Evolutionary conservation across 2,888 invertebrate species (phyloP), one percentile per base, ranked within the genome.

Genomic region (Empis stercorea): DNA sequence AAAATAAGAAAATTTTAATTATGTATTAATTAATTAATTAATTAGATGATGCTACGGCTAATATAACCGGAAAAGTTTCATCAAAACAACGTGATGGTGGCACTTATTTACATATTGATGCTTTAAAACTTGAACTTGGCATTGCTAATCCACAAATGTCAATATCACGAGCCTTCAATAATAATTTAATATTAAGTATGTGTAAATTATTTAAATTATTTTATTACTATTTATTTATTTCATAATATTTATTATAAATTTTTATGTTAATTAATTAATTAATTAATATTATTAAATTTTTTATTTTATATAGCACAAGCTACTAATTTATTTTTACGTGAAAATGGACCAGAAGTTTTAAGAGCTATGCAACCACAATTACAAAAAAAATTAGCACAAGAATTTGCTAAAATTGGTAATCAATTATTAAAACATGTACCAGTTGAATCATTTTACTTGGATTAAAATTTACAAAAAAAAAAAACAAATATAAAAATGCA

Each of bases 151-250:
- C 78, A 30, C 66, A 71, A 43, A 79, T 83, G 79, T 71, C 71
- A 54, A 81, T 83, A 40, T 74, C 75, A 49, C 78, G 79, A 56
- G 76, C 81, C 44, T 81, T 76, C 61, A 80, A 76, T 57, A 80
- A 81, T 59, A 82, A 81, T 63, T 71, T 76, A 50, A 80, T 83
- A 57, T 68, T 83, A 51, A 77, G 83, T 82, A 63, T 76, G 79
- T 73, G 42, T 44, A 43, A 15, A 10, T 34, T 14, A 30, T 34
- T 17, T 16, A 36, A 41, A 41, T 36, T n/a, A 11, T 17, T 23
- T 30, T 5, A 39, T 45, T 17, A n/a, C 5, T n/a, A 10, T 41
- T 52, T 44, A 43, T 41, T 45, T 36, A 36, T 37, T 36, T 42
- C 17, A 30, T 30, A 36, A 16, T 45, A 44, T 14, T 1, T 17